Evolutionary conservation across 2,888 invertebrate genomes (phyloP), one percentile per base, ranked within the genome.

Genomic region (Volucella zonaria): DNA sequence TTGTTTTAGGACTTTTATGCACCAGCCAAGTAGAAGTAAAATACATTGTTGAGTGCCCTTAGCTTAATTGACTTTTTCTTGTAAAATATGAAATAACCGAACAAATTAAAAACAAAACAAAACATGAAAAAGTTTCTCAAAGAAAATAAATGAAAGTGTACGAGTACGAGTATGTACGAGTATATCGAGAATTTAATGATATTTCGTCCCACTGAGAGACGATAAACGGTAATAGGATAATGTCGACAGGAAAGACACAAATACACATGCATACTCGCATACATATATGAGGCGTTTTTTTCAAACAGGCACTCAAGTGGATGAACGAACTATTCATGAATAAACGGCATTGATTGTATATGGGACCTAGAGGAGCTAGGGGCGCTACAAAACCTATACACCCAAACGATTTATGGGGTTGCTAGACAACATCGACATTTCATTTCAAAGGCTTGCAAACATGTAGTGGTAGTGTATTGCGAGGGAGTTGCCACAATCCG

Each of bases 391-490:
- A 18, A 47, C 68, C 18, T 77, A 47, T 62, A 49, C 66, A 66
- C 45, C 66, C 47, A 43, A 71, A 81, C 42, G 14, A 58, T 74
- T 71, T 64, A 59, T 66, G 52, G 47, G 64, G 64, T 64, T 74
- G 67, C 58, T 81, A 47, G 66, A 47, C 59, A 64, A 58, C 31
- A 47, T n/a, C 59, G 64, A 71, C 74, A 76, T 68, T 76, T 75
- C 18, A 70, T 71, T 76, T 81, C 54, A 76, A 76, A 66, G 51
- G 59, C 51, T 52, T 42, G 31, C 52, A 47, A 42, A 59, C 38
- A 64, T 64, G 23, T 14, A 12, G 4, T 14, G 10, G 51, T 45
- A 9, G 59, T 70, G 11, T 11, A 66, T n/a, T 45, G 51, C 18
- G 42, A 23, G 66, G 59, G 40, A 56, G 58, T 49, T 59, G 14